Evolutionary conservation across 2,113 vertebrate genomes (phyloP).

Genomic region (Peromyscus leucopus): DNA sequence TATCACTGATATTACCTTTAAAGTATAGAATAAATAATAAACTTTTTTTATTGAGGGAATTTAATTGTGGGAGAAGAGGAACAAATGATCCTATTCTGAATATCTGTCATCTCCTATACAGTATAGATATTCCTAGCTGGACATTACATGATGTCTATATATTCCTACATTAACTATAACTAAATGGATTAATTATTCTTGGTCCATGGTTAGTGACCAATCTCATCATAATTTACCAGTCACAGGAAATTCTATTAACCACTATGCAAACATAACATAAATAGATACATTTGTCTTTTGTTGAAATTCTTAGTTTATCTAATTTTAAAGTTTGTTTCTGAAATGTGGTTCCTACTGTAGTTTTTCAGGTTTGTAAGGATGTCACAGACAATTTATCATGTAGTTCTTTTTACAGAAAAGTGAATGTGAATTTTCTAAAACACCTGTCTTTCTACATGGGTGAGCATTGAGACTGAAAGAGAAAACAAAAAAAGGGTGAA

Average conservation of each 20-base stretch:
- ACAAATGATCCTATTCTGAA: not conserved
- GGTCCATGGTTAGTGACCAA: not conserved
- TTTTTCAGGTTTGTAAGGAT: not conserved
- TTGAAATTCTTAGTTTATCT: not conserved
- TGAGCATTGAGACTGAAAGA: constrained; percentile 25
- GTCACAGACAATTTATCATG: not conserved
- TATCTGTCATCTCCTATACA: not conserved
- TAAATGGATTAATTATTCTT: not conserved
- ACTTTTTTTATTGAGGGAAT: not conserved
- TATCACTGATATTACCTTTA: not conserved
- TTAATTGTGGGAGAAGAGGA: not conserved
- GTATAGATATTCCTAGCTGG: not conserved
- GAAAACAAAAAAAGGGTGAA: not conserved
- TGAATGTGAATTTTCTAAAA: not conserved
- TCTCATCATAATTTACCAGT: not conserved
- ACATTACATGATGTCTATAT: not conserved
- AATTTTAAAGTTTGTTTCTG: not conserved
- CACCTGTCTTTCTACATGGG: not conserved
- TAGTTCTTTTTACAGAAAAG: not conserved
- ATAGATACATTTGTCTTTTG: not conserved
- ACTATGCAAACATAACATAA: not conserved
- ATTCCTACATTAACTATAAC: not conserved
- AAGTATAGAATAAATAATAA: not conserved
- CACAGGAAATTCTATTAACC: not conserved
- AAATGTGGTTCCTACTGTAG: not conserved